Evolutionary conservation across 2,888 invertebrate genomes (phyloP), one percentile per base, ranked within the genome.

Genomic region (Tuberolachnus salignus): DNA sequence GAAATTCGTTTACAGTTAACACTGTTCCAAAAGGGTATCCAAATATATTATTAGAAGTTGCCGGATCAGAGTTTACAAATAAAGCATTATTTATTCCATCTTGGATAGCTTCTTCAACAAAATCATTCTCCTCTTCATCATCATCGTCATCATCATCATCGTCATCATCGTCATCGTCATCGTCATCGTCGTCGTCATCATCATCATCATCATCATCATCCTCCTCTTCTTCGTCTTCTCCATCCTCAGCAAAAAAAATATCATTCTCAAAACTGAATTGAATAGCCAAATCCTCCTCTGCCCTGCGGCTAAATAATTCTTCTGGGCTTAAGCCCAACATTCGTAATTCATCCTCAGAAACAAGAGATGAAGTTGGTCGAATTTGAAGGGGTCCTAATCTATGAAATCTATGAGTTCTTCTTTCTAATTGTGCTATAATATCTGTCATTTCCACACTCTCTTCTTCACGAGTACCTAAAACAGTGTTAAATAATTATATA

Each of bases 311-410:
- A 11, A 51, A 6, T 23, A 78, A 10, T 69, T 78, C 78, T 3
- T 51, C 67, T 59, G 78, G 78, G 69, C 21, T 16, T 49, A 78
- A 34, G 1, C 59, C 59, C 23, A 78, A 61, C 42, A 69, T 69
- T 69, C 34, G 9, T 42, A 78, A 34, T 51, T 78, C 78, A 42
- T 78, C 78, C 19, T 21, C 51, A 59, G 55, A 23, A 9, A 78
- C 69, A 14, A 16, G 1, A 10, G 8, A 1, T 44, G 63, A 16
- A n/a, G 34, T 34, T 57, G 10, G n/a, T 53, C n/a, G 21, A 14
- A 6, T 4, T 34, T 6, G 34, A 34, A 34, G 6, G 3, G 34
- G 34, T 34, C 3, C 3, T 34, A 6, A 4, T 34, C 34, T 34
- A 34, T 34, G 3, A 34, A 4, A 4, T 34, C 3, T 4, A 34